Evolutionary conservation across 2,113 vertebrate species (phyloP), one percentile per base, ranked within the genome.

Genomic region (Chionomys nivalis): DNA sequence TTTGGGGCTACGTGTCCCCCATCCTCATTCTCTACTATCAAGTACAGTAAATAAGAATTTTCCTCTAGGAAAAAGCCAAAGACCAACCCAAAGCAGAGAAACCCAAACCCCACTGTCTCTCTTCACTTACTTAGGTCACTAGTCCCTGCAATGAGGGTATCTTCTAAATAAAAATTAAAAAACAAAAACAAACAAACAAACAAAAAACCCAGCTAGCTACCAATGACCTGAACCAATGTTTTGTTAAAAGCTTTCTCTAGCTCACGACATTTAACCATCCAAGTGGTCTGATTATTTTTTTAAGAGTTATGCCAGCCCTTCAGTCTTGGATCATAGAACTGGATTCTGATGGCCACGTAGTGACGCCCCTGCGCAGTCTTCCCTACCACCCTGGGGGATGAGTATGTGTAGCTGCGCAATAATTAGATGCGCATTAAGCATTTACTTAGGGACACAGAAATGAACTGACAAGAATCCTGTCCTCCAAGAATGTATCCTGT

Each of bases 401-500:
- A 36, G 61, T 83, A 55, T 24, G 16, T 28, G 19, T 33, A 90
- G 58, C 73, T 75, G 72, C 36, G 92, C 23, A 91, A 91, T 8
- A 89, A 78, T 91, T 89, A 93, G 81, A 77, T 42, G 42, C 39
- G 42, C 76, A 63, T n/a, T 49, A 90, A 82, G 42, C 47, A 49
- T 58, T 82, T 94, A 79, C 79, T 81, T 36, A 63, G 91, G 19
- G 2, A 76, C 61, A 76, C 55, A 94, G 52, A 91, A 96, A 86
- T 55, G 47, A 92, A 94, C 72, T 85, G 88, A 81, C 76, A 88
- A 33, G 44, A 39, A 92, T 79, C 63, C n/a, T 96, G 31, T 36
- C 75, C 58, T 92, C 90, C 47, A 93, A 95, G n/a, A 96, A 89
- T 39, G 44, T 95, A 65, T 28, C 92, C 33, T 93, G 58, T 87